Conservation (phyloP, 2,113 vertebrate species). For the Elephantulus edwardii region DNA sequence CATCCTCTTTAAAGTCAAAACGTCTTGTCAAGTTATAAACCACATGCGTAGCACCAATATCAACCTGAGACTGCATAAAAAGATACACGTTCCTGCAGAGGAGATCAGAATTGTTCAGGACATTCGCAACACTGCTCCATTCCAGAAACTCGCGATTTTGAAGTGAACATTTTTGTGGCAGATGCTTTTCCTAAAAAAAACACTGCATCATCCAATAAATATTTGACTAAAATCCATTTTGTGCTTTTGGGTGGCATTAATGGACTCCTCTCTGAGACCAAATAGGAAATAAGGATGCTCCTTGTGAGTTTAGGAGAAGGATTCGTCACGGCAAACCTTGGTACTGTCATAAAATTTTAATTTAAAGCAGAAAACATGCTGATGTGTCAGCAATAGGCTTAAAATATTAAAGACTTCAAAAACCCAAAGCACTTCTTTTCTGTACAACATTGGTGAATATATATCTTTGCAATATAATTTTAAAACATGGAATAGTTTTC, state of each 20-base stretch:
- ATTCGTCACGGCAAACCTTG: slow-evolving; percentile 64
- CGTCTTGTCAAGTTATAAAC: slow-evolving; percentile 65
- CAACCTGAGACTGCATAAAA: slow-evolving; percentile 35
- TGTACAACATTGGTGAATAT: slow-evolving; percentile 86
- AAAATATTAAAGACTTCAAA: slow-evolving; percentile 80
- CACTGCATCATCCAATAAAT: slow-evolving; percentile 74
- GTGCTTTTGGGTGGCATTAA: slow-evolving; percentile 78
- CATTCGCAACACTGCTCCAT: slow-evolving; percentile 38
- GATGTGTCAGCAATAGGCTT: slow-evolving; percentile 79
- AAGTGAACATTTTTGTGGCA: slow-evolving; percentile 73
- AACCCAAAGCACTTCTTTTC: slow-evolving; percentile 79
- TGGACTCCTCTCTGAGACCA: slow-evolving; percentile 71
- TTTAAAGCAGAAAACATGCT: slow-evolving; percentile 79
- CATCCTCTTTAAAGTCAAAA: slow-evolving; percentile 65
- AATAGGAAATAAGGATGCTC: slow-evolving; percentile 73
- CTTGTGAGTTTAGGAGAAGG: slow-evolving; percentile 61
- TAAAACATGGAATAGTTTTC: slow-evolving; percentile 85
- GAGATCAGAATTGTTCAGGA: slow-evolving; percentile 26
- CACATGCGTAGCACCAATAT: slow-evolving; percentile 74
- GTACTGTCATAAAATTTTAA: slow-evolving; percentile 77
- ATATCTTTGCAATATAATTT: slow-evolving; percentile 86
- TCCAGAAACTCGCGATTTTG: slow-evolving; percentile 72
- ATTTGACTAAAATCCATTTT: slow-evolving; percentile 78
- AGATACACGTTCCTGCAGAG: slow-evolving; percentile 36
- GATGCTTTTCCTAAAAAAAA: slow-evolving; percentile 77